Conservation (phyloP, 2,113 vertebrate species). For the Gadus chalcogrammus region DNA sequence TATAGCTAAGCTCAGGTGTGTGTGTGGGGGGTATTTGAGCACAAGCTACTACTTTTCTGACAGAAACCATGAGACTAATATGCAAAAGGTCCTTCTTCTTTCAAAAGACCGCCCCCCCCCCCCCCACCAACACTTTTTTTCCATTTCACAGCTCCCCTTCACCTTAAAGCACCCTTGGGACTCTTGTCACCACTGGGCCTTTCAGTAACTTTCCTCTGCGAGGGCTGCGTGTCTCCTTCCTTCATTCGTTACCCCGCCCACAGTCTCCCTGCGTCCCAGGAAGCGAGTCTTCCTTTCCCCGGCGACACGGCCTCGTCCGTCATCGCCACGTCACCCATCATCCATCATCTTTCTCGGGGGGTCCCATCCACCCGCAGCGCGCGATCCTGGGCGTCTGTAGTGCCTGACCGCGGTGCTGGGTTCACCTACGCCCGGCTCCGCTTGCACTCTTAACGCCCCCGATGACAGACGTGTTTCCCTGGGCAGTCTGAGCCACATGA, state of each 20-base stretch:
- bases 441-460: constrained; percentile 38
- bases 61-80: too few relatives aligned
- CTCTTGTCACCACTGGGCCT: neutral
- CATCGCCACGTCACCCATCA: neutral
- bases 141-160: neutral
- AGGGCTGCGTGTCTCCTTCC: too few relatives aligned
- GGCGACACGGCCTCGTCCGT: neutral
- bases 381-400: constrained; percentile 5
- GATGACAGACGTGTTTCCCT: constrained; percentile 58
- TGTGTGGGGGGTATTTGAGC: too few relatives aligned
- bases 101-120: too few relatives aligned
- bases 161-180: neutral
- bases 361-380: constrained; percentile 10
- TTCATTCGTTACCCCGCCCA: neutral
- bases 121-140: too few relatives aligned
- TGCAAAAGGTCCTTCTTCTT: too few relatives aligned
- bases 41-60: too few relatives aligned
- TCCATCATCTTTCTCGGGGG: constrained; percentile 6
- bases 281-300: neutral
- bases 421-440: constrained; percentile 3
- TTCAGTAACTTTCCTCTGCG: neutral
- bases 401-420: constrained; percentile 31
- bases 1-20: too few relatives aligned
- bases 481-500: constrained; percentile 52
- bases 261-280: too few relatives aligned